These are phyloP conservation scores for Camarhynchus parvulus DNA, from an alignment of 2,113 vertebrate species.

Conservation along the genomic window DNA sequence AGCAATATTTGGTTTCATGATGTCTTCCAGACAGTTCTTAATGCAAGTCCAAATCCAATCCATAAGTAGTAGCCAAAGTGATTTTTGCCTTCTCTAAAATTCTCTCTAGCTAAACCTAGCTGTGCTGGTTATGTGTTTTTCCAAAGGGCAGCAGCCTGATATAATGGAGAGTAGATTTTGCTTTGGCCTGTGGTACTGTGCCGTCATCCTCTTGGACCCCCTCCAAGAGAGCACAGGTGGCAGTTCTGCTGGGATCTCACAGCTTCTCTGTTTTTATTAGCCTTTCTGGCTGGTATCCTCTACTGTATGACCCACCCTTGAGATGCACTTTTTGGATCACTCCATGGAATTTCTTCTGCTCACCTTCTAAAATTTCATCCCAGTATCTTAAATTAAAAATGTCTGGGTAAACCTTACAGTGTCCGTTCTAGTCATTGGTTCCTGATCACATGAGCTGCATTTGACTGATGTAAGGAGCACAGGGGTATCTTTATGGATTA, in stretches of 20 bases:
- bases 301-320: neutral
- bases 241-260: slow-evolving; percentile 26
- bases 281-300: neutral
- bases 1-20: neutral
- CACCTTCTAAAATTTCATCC: slow-evolving; percentile 8
- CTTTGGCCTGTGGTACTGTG: neutral
- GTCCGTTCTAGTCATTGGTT: neutral
- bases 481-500: neutral
- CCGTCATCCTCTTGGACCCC: neutral
- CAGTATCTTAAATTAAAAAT: neutral
- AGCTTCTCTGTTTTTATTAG: slow-evolving; percentile 41
- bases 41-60: neutral
- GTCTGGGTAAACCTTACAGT: neutral
- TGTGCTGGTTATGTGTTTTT: neutral
- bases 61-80: neutral
- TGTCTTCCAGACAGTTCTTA: slow-evolving; percentile 13
- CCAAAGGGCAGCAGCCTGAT: neutral
- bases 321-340: neutral
- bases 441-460: neutral
- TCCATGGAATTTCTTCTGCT: slow-evolving; percentile 6
- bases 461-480: neutral
- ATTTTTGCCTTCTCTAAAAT: neutral
- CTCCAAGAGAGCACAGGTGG: slow-evolving; percentile 19
- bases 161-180: neutral
- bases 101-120: neutral